These are phyloP conservation scores for Halcyon chelicuti DNA, from an alignment of 2,797 vertebrate species.

Conservation along the genomic window DNA sequence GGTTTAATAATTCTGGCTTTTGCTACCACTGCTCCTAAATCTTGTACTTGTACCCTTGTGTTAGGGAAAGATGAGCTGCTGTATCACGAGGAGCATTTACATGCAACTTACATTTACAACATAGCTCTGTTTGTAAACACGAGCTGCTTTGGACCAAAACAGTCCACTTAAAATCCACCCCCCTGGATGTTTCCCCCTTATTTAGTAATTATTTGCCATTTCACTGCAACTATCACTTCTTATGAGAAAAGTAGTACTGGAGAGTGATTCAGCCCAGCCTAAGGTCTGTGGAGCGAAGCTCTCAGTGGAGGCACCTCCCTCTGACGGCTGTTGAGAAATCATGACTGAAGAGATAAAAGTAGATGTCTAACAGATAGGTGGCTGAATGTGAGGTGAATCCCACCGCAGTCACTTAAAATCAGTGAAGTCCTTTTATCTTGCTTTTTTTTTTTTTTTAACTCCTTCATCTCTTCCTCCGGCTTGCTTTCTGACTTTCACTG, in stretches of 20 bases:
- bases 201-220: no score
- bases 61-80: neutral
- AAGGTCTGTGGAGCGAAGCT: neutral
- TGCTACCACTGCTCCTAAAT: neutral
- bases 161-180: neutral
- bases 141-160: neutral
- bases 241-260: neutral
- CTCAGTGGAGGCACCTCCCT: neutral
- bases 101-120: neutral
- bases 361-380: neutral
- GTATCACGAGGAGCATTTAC: neutral
- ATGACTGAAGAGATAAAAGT: neutral
- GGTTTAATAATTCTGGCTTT: neutral
- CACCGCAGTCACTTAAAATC: neutral
- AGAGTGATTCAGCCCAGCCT: neutral
- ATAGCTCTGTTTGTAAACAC: neutral
- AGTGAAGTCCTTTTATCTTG: neutral
- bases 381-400: neutral
- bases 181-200: no score
- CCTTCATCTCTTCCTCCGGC: neutral
- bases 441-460: neutral
- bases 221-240: no score
- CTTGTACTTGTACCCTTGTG: neutral
- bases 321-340: neutral
- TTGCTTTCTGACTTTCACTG: neutral